phyloP scores from a whole-genome alignment of 2,888 invertebrate genomes.

The Caenorhabditis sp. region DNA sequence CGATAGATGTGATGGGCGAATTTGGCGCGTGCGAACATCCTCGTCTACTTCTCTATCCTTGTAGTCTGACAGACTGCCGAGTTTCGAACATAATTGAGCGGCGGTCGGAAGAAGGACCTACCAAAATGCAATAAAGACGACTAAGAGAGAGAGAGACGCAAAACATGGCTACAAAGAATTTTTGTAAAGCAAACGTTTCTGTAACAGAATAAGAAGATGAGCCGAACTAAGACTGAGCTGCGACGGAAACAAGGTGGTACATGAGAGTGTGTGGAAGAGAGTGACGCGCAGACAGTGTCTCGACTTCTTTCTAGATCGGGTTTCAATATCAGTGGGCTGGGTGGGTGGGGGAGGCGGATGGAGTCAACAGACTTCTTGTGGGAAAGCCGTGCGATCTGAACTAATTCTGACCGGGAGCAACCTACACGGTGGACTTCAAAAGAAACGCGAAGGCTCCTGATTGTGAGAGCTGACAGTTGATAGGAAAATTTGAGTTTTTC shows the following conservation, averaged over 20 bases:
- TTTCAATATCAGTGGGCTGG: constrained; percentile 38
- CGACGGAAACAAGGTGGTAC: constrained; percentile 27
- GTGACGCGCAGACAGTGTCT: constrained; percentile 28
- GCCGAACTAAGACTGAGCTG: constrained; percentile 3
- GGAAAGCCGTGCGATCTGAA: no score
- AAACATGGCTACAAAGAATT: no score
- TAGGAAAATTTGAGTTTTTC: no score
- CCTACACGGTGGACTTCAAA: no score
- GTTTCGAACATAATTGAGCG: constrained; percentile 40
- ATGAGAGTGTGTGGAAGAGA: constrained; percentile 12
- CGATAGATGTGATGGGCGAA: constrained; percentile 74
- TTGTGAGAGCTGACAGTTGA: no score
- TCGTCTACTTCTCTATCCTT: constrained; percentile 21
- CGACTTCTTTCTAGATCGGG: constrained; percentile 36
- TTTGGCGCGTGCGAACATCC: constrained; percentile 73
- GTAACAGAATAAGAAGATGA: background rate
- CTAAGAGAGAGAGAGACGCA: constrained; percentile 14
- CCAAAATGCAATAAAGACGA: no score
- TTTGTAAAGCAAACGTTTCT: no score
- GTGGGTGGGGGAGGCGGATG: constrained; percentile 20
- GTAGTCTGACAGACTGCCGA: constrained; percentile 22
- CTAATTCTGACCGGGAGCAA: no score
- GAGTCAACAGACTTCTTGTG: constrained; percentile 36
- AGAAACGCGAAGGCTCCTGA: no score
- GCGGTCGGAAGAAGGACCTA: no score